Conservation (phyloP, 2,113 vertebrate genomes). For the Eira barbara region DNA sequence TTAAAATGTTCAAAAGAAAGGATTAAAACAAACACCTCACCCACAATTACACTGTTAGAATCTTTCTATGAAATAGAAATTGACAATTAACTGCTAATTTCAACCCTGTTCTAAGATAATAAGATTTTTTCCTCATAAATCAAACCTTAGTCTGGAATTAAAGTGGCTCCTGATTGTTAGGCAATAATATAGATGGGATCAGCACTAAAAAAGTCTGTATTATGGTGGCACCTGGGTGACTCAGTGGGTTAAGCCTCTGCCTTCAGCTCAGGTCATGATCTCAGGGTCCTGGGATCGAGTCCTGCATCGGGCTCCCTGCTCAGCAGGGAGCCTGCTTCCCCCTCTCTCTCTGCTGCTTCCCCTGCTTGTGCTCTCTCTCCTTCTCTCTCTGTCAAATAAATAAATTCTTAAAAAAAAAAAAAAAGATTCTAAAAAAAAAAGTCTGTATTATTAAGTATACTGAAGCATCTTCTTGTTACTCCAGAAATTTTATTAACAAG, state of each 20-base stretch:
- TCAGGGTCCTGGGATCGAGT: too few species aligned
- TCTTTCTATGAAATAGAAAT: conserved; percentile 1
- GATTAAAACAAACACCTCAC: background rate
- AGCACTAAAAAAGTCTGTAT: background rate
- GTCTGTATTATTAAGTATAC: background rate
- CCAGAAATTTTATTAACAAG: background rate
- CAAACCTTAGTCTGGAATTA: background rate
- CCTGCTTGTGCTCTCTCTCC: too few species aligned
- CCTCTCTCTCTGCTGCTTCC: too few species aligned
- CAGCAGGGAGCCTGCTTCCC: too few species aligned
- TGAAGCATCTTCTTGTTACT: background rate
- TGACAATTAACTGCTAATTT: conserved; percentile 43
- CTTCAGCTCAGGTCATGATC: too few species aligned
- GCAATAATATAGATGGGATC: background rate
- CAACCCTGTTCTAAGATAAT: background rate
- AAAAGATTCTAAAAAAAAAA: background rate
- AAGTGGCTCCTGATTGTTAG: background rate
- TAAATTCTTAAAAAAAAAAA: too few species aligned
- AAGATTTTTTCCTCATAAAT: background rate
- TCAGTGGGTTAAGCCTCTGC: too few species aligned
- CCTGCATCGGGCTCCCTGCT: too few species aligned
- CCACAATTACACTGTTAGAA: background rate
- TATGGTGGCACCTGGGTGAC: too few species aligned
- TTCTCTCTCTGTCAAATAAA: too few species aligned
- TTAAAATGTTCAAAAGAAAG: background rate